Evolutionary conservation across 2,113 vertebrate species (phyloP), one percentile per base, ranked within the genome.

Genomic region (Myotis yumanensis): DNA sequence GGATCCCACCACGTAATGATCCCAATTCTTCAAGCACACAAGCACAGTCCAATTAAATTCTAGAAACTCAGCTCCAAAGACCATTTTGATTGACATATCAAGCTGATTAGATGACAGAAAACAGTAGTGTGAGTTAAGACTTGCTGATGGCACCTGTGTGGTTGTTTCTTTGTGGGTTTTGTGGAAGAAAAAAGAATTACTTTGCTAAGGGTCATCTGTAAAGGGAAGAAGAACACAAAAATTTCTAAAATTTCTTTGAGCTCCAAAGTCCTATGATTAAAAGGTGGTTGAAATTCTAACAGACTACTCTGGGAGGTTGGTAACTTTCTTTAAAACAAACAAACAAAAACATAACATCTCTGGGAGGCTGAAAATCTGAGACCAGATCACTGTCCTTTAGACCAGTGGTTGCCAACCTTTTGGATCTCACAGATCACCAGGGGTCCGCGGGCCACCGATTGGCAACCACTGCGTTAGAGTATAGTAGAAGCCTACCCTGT

Each of bases 21-120:
- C 25, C 23, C 43, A n/a, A 82, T 59, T 86, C 43, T 37, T 89
- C 72, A 66, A 85, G 35, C 32, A 82, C 35, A 79, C 28, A 75
- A 2, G 48, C 23, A 64, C 37, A 54, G 30, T 54, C 54, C 88
- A 77, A 16, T 76, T 86, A 89, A 68, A 86, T 32, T 77, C 54
- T 25, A 86, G 40, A 95, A 94, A 84, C 52, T 76, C 71, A 37
- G 35, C 76, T 57, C 71, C 28, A 57, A 87, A 81, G 77, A 91
- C 59, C 32, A 81, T 68, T 81, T 81, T 69, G 75, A 89, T 0
- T 93, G 75, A 80, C 16, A 40, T 14, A 40, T 37, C 2, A 52
- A 66, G 46, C 10, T 32, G 52, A 88, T 57, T 16, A 84, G 35
- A 92, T 76, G 15, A 75, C 48, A 93, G 37, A 79, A 90, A 37